Evolutionary conservation across 92 coral and sea anemone species (phyloP), one percentile per base, ranked within the genome.

Genomic region (Umimayanthus kanabou): DNA sequence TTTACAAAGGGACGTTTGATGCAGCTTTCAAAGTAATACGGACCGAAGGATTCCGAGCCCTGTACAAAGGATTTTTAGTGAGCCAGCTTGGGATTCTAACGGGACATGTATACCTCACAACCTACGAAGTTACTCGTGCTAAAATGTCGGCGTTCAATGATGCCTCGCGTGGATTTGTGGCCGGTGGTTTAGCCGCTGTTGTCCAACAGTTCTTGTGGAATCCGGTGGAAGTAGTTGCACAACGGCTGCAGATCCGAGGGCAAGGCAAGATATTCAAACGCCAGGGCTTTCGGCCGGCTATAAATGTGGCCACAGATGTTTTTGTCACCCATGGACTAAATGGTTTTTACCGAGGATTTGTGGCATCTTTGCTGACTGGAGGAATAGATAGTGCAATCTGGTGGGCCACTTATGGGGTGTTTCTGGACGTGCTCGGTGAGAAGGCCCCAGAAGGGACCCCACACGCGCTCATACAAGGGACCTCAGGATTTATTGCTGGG

Each of bases 381-480:
- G 96, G 93, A 16, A 75, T 94, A 11, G 93, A 93, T 69, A 96
- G 98, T 85, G 98, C 96, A n/a, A 90, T 95, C 25, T 96, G 98
- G 98, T 96, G 98, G 98, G 96, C 91, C 29, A 90, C 96, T 4
- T 96, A 96, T 82, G 98, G 98, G 1, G 80, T 89, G 50, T 93
- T 74, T 66, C 71, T 94, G 33, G 92, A 93, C 75, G 65, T 81
- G 65, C 53, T 94, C 33, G 95, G 98, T 10, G 77, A 93, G 80
- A 80, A 58, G 53, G 92, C 92, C 39, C 98, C 98, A 40, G 92
- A 91, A 61, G 98, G 95, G 65, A 80, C 95, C 39, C 88, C 98
- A 3, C 95, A 93, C 79, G 80, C 88, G 10, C 65, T 92, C 26
- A 92, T 93, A 42, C 98, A 94, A 76, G 90, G 91, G 26, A 25